Percentiles rank a stretch among this genome's conserved stretches.
Evolutionary conservation across 2,113 vertebrate genomes (phyloP).

Genomic region (Rostratula benghalensis): DNA sequence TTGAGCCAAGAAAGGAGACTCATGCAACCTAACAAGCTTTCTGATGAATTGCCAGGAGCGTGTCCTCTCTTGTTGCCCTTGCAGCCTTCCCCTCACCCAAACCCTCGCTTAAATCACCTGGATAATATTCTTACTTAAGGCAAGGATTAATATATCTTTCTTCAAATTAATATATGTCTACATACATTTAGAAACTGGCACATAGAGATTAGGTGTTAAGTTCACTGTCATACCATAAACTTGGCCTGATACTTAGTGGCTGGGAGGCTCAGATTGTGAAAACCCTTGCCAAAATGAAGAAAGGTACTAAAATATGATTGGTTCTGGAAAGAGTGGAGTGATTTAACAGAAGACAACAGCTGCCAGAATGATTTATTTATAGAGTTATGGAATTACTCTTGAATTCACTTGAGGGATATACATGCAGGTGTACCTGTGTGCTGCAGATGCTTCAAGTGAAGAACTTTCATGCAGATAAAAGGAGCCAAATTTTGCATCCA

Average conservation of each 20-base stretch:
- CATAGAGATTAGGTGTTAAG: background rate
- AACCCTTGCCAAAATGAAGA: constrained; percentile 45
- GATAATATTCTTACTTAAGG: constrained; percentile 23
- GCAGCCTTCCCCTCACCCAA: background rate
- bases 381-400: constrained; percentile 19
- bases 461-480: background rate
- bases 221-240: background rate
- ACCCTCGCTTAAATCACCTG: background rate
- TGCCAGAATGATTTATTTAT: constrained; percentile 28
- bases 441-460: background rate
- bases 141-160: background rate
- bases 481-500: background rate
- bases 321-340: background rate
- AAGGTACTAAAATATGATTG: constrained; percentile 9
- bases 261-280: constrained; percentile 10
- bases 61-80: constrained; percentile 20
- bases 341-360: background rate
- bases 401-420: background rate
- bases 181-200: background rate
- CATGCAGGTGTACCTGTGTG: background rate
- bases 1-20: background rate
- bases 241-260: background rate
- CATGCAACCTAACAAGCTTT: background rate
- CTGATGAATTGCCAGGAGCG: background rate
- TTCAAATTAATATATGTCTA: background rate